A percentile compares a stretch with the other conserved stretches of the same genome.
Conservation (phyloP, 2,113 vertebrate genomes). For the Spermophilus dauricus region DNA sequence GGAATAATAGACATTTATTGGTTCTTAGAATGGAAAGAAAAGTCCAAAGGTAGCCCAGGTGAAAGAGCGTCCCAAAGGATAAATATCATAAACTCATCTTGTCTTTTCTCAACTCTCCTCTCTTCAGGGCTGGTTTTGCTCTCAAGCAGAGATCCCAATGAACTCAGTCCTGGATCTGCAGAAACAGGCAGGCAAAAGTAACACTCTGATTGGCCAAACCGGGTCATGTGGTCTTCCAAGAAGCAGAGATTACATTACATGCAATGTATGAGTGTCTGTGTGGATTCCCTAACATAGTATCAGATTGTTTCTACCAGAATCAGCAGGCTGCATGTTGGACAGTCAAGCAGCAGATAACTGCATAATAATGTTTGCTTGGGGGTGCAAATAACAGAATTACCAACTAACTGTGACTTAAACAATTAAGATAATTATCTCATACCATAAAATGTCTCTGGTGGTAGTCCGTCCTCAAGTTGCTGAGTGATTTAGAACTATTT, state of each 20-base stretch:
- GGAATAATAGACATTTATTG: conserved; percentile 64
- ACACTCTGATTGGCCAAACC: background rate
- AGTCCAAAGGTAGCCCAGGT: conserved; percentile 72
- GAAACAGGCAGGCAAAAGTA: too few species aligned
- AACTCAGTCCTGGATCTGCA: background rate
- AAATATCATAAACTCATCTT: background rate
- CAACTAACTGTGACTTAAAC: background rate
- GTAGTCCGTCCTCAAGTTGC: background rate
- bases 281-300: background rate
- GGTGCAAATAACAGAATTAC: background rate
- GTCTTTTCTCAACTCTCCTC: background rate
- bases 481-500: background rate
- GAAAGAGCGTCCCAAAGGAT: background rate
- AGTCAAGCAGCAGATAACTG: background rate
- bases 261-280: background rate
- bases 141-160: background rate
- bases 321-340: background rate
- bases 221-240: background rate
- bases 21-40: conserved; percentile 27
- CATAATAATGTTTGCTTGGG: background rate
- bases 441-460: background rate
- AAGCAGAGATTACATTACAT: background rate
- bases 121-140: background rate
- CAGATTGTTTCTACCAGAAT: background rate
- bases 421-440: background rate